Evolutionary conservation across 1,140 invertebrate species (phyloP).

Genomic region (Stegodyphus dumicola): DNA sequence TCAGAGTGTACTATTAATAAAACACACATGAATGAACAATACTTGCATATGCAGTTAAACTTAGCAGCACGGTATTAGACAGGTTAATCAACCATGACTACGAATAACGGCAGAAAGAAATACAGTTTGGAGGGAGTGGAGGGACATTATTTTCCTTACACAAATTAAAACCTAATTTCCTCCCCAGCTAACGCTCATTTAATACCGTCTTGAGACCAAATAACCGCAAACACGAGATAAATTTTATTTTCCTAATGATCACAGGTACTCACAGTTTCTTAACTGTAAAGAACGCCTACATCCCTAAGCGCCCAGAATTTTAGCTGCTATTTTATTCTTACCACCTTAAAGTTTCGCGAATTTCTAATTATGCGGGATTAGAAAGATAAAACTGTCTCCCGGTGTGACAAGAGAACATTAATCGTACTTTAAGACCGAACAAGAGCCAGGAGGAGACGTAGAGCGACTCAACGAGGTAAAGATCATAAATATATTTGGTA

Average conservation of each 20-base stretch:
- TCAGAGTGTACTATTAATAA: no score
- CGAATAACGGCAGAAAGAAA: no score
- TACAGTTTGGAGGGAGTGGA: background rate
- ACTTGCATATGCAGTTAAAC: no score
- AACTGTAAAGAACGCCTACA: background rate
- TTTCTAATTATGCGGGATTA: conserved; percentile 43
- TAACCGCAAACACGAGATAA: background rate
- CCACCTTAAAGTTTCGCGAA: conserved; percentile 10
- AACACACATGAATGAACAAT: no score
- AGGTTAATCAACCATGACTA: no score
- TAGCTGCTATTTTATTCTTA: background rate
- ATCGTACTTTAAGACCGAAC: conserved; percentile 17
- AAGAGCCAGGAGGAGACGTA: background rate
- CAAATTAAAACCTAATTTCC: background rate
- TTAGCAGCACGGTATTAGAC: no score
- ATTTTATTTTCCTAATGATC: conserved; percentile 13
- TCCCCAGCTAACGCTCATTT: background rate
- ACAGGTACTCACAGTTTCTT: background rate
- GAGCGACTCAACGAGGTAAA: background rate
- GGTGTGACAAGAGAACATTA: conserved; percentile 14
- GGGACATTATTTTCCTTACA: background rate
- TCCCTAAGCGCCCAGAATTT: background rate
- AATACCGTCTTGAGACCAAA: background rate
- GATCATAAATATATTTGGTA: conserved; percentile 37
- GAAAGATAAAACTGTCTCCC: conserved; percentile 30